phyloP scores from a whole-genome alignment of 1,140 invertebrate species.

The Drosophila kikkawai region DNA sequence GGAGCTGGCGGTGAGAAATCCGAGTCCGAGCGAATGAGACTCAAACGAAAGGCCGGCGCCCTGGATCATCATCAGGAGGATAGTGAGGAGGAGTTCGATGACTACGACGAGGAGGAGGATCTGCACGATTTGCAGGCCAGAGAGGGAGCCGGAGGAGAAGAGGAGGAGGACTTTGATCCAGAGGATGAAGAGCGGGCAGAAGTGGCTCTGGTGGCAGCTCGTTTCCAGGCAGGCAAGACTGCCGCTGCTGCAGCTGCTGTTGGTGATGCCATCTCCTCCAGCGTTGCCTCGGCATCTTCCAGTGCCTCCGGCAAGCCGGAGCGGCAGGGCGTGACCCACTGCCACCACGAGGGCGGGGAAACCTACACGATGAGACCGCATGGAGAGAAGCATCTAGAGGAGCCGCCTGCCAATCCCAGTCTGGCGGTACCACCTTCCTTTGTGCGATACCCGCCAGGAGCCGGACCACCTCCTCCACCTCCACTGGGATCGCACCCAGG shows the following conservation, averaged over 20 bases:
- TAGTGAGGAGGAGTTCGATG: conserved; percentile 76
- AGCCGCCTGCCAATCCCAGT: conserved; percentile 4
- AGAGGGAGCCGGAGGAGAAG: conserved; percentile 39
- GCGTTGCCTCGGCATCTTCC: neutral
- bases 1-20: conserved; percentile 66
- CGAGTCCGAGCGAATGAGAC: conserved; percentile 60
- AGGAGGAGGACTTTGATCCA: conserved; percentile 67
- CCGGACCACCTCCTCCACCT: conserved; percentile 17
- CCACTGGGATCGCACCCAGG: neutral
- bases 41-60: conserved; percentile 67
- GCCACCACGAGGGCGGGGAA: conserved; percentile 88
- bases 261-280: neutral
- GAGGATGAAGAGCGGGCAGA: conserved; percentile 68
- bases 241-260: conserved; percentile 9
- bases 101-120: conserved; percentile 82
- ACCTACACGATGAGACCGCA: conserved; percentile 89
- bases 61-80: conserved; percentile 78
- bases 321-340: conserved; percentile 87
- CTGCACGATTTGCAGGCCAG: conserved; percentile 26
- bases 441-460: conserved; percentile 36
- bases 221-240: conserved; percentile 39
- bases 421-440: conserved; percentile 38
- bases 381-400: conserved; percentile 56
- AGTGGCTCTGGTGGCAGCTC: conserved; percentile 62
- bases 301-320: conserved; percentile 40